Evolutionary conservation across 2,113 vertebrate genomes (phyloP).

Genomic region (Rafetus swinhoei): DNA sequence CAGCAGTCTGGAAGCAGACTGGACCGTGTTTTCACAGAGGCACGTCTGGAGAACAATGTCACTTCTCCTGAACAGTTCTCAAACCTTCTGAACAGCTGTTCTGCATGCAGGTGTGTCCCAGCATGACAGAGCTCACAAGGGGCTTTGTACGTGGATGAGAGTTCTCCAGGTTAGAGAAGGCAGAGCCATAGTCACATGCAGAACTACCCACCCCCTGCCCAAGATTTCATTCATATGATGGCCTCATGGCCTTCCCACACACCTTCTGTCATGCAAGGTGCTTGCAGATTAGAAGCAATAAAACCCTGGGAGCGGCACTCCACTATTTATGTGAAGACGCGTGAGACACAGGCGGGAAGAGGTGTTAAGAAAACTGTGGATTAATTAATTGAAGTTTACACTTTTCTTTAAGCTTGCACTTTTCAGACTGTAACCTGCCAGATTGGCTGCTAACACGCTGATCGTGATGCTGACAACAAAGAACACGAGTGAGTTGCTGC

Average conservation of each 20-base stretch:
- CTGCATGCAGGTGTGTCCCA: neutral
- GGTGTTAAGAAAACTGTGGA: conserved; percentile 69
- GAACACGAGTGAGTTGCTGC: fast-evolving
- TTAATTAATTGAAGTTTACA: conserved; percentile 40
- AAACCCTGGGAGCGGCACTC: conserved; percentile 26
- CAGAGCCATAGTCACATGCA: neutral
- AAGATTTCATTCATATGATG: neutral
- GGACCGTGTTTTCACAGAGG: neutral
- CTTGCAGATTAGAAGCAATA: neutral
- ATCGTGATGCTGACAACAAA: neutral
- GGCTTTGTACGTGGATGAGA: neutral
- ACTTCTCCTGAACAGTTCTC: neutral
- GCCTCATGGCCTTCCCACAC: neutral
- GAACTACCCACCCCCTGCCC: neutral
- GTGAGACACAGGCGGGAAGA: conserved; percentile 38
- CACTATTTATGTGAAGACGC: neutral
- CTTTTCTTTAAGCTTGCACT: conserved; percentile 8
- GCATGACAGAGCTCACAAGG: neutral
- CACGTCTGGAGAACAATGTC: neutral
- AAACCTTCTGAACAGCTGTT: neutral
- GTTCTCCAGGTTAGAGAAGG: neutral
- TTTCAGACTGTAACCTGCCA: conserved; percentile 36
- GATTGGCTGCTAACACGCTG: conserved; percentile 16
- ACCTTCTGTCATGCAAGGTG: neutral
- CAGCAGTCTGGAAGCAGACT: neutral